Conservation (phyloP, 2,888 invertebrate genomes). For the Julus scanicus region DNA sequence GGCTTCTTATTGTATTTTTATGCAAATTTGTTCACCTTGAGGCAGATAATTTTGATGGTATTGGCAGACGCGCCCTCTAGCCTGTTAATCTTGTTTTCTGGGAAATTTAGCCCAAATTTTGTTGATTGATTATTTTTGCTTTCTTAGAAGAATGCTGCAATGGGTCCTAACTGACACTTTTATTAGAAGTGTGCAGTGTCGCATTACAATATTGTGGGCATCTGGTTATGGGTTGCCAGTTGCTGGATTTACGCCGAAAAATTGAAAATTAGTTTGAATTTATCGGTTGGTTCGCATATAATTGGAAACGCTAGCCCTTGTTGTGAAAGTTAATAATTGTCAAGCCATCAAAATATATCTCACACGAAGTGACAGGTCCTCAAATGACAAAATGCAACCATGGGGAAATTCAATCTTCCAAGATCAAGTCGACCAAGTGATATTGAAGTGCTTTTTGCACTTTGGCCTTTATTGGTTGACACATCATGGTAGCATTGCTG, state of each 20-base stretch:
- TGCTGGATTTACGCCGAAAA: background rate
- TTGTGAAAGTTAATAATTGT: constrained; percentile 20
- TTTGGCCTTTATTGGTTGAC: constrained; percentile 4
- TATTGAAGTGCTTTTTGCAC: background rate
- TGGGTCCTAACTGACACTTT: background rate
- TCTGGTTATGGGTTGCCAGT: background rate
- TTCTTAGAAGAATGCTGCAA: background rate
- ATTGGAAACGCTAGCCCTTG: background rate
- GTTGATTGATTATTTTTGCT: background rate
- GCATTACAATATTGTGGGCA: background rate
- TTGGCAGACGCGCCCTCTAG: constrained; percentile 4
- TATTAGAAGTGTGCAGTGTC: background rate
- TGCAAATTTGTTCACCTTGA: constrained; percentile 6
- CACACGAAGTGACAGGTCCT: background rate
- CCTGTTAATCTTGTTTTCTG: background rate
- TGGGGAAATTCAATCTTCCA: constrained; percentile 28
- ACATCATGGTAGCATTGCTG: background rate
- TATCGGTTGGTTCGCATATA: background rate
- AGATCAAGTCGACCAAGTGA: background rate
- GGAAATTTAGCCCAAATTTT: background rate
- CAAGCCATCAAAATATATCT: background rate
- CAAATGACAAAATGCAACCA: constrained; percentile 18
- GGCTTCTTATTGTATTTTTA: background rate
- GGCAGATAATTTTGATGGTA: background rate
- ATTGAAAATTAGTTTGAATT: background rate